Base-by-base conservation (phyloP, 2,888 invertebrate species). In the Eupithecia subumbrata region DNA sequence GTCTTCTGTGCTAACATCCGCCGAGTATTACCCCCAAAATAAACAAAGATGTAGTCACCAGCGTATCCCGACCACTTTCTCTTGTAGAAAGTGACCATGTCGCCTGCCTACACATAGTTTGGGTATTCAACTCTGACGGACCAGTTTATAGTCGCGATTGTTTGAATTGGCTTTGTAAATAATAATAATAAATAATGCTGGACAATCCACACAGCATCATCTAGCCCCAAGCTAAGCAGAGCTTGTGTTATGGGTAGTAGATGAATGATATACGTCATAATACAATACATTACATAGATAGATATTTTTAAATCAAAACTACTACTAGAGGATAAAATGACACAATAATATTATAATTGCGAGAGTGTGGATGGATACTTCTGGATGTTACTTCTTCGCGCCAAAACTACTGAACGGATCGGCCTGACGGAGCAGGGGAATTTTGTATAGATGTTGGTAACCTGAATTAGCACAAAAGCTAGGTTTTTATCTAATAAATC, bases 31-130 rank as follows among this genome's bases (percentile, higher is more conserved):
- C 75, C 76, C 30, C 30, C 56, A 73, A 75, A 90, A 89, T 83
- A 90, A 87, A 85, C 84, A 87, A 80, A 82, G 84, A 81, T 82
- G 84, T 85, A 84, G 86, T 85, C 87, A 87, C 84, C 85, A 85
- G 86, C 84, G 84, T 85, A 84, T 81, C 80, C 83, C 83, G 83
- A 86, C 88, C 87, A 94, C 94, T 95, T 95, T 95, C 94, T 88
- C 91, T 88, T 81, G 87, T 91, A 91, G 94, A 95, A 95, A 95
- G 94, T 95, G 92, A 91, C 92, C 91, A 88, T 85, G 87, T 83
- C 74, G 11, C 71, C 56, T 45, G 72, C 86, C 86, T 85, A 86
- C 84, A 86, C 84, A 86, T 79, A 81, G 86, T 82, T 85, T 86
- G 87, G 88, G 84, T 83, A 87, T 80, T 79, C 81, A 30, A 71